A percentile compares a stretch with the other conserved stretches of the same genome.
Evolutionary conservation across 2,113 vertebrate genomes (phyloP).

Genomic region (Petrocephalus zakoni): DNA sequence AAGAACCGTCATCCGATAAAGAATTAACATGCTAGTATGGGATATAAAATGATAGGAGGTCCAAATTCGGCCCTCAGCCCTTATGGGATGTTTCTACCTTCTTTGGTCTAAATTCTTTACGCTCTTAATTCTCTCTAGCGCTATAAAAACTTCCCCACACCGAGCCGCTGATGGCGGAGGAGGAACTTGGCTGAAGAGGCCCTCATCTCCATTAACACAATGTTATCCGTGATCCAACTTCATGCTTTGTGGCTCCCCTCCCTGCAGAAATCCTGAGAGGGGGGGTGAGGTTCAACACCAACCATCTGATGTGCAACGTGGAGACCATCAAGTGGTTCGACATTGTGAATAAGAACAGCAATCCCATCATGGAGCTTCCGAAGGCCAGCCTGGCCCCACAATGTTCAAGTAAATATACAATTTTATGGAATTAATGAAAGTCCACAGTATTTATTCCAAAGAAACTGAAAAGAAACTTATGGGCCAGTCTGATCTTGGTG

Average conservation of each 20-base stretch:
- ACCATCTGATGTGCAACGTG: constrained; percentile 73
- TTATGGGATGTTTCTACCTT: neutral
- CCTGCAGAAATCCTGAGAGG: constrained; percentile 82
- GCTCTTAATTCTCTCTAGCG: neutral
- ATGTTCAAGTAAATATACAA: constrained; percentile 56
- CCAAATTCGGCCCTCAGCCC: neutral
- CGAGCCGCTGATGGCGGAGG: neutral
- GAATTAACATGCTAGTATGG: neutral
- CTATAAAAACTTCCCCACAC: neutral
- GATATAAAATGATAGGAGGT: neutral
- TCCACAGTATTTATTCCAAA: neutral
- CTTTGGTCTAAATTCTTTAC: neutral
- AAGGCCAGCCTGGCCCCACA: constrained; percentile 24
- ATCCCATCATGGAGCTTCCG: constrained; percentile 52
- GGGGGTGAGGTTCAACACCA: constrained; percentile 69
- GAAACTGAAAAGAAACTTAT: neutral
- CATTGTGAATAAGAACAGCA: constrained; percentile 58
- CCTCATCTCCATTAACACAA: neutral
- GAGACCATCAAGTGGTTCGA: constrained; percentile 84
- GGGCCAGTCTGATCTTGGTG: neutral
- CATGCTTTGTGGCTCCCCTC: neutral
- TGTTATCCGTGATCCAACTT: neutral
- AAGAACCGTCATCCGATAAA: neutral
- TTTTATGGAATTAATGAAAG: neutral
- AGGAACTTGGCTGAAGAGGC: neutral